These are phyloP conservation scores for Azorinus chamasolen DNA, from an alignment of 2,888 invertebrate species.

Conservation along the genomic window DNA sequence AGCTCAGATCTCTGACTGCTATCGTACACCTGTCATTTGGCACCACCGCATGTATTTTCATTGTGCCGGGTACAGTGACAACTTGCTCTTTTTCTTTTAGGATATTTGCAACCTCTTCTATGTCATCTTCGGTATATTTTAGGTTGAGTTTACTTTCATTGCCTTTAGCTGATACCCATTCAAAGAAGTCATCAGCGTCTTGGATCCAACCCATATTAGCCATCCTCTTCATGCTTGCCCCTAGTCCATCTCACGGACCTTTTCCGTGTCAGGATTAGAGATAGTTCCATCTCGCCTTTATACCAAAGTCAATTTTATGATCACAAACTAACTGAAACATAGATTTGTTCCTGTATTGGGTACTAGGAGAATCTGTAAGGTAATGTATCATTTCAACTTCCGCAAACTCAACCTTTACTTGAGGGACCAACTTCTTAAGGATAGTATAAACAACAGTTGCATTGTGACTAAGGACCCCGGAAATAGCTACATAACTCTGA, in stretches of 20 bases:
- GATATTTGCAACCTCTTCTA: not conserved
- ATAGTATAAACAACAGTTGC: not conserved
- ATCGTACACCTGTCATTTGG: too few relatives aligned
- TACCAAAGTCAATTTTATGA: slow-evolving; percentile 30
- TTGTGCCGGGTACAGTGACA: slow-evolving; percentile 12
- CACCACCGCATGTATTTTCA: slow-evolving; percentile 1
- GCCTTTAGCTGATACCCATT: slow-evolving; percentile 5
- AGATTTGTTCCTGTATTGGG: slow-evolving; percentile 56
- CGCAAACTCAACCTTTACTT: not conserved
- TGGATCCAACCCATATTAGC: slow-evolving; percentile 50
- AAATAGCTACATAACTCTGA: slow-evolving; percentile 7
- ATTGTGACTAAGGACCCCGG: not conserved
- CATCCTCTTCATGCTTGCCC: slow-evolving; percentile 37
- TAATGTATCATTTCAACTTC: slow-evolving; percentile 34
- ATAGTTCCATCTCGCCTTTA: slow-evolving; percentile 48
- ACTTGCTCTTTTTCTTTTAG: not conserved
- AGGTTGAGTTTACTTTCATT: slow-evolving; percentile 1
- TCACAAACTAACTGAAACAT: slow-evolving; percentile 42
- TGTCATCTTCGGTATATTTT: not conserved
- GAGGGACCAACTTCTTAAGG: not conserved
- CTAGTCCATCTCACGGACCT: slow-evolving; percentile 52
- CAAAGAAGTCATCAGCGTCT: slow-evolving; percentile 32
- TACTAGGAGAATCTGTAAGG: slow-evolving; percentile 62
- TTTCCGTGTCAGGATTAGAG: slow-evolving; percentile 55
- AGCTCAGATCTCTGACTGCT: too few relatives aligned